Evolutionary conservation across 2,113 vertebrate species (phyloP), one percentile per base, ranked within the genome.

Genomic region (Stigmatopora nigra): DNA sequence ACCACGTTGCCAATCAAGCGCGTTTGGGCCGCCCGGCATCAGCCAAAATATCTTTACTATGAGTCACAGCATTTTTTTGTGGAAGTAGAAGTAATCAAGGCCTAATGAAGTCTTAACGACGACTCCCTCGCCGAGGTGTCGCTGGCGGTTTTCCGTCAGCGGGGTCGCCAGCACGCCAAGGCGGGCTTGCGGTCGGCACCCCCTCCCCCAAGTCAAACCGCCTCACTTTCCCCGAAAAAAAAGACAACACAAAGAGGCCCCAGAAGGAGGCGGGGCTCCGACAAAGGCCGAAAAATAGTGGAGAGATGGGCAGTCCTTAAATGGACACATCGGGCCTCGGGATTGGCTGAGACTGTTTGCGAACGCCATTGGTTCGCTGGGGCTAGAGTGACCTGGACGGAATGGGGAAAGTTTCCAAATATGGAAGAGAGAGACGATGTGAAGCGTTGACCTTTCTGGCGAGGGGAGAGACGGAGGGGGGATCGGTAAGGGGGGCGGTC

Each of bases 361-460:
- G 84, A 89, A 77, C 84, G 73, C 88, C 87, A 92, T 91, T 89
- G 91, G 91, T 81, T 81, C 78, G 77, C 80, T 78, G 60, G 81
- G 81, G 87, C 88, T 81, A 85, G 78, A 90, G 80, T 88, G 91
- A 92, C 89, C 91, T 85, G 91, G 86, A 88, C 88, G 92, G 92
- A 94, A 90, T 90, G 82, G 89, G 87, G 90, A 91, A 88, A 82
- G 87, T 86, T 77, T 90, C 95, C 94, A 96, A 94, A 96, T 94
- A 96, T 94, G 96, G 95, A 93, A 93, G 87, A 85, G 87, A 85
- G 45, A 81, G 86, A 74, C 79, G 84, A 4, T 41, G 38, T 41
- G 22, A 72, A 73, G 76, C 81, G 71, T 71, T 90, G 89, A 84
- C 88, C 90, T 93, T 92, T 91, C 92, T 83, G 89, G 91, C 90